Evolutionary conservation across 2,888 invertebrate species (phyloP).

Genomic region (Troides oblongomaculatus): DNA sequence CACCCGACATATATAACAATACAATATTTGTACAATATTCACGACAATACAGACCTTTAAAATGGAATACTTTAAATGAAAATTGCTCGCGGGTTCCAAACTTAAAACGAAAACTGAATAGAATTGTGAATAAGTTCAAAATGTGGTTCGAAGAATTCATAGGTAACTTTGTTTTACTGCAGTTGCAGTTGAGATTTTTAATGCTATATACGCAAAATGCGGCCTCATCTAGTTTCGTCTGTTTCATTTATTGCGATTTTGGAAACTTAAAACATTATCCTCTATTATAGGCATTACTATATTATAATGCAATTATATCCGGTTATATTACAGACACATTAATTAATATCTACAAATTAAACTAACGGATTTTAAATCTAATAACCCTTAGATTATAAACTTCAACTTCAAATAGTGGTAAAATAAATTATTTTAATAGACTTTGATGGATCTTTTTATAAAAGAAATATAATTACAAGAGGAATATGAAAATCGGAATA

Average conservation of each 20-base stretch:
- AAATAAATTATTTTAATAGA: not conserved
- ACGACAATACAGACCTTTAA: slow-evolving; percentile 11
- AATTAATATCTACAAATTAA: too few species aligned
- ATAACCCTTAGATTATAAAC: too few species aligned
- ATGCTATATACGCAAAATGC: not conserved
- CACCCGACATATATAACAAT: not conserved
- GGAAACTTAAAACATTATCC: too few species aligned
- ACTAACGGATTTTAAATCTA: too few species aligned
- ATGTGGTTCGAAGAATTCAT: slow-evolving; percentile 19
- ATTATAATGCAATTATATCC: too few species aligned
- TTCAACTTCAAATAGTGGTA: too few species aligned
- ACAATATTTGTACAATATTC: slow-evolving; percentile 9
- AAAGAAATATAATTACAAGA: not conserved
- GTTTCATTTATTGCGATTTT: not conserved
- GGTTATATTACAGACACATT: too few species aligned
- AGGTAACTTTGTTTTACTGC: not conserved
- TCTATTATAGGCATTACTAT: too few species aligned
- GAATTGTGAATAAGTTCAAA: slow-evolving; percentile 25
- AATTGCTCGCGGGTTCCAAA: slow-evolving; percentile 17
- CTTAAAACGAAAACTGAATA: slow-evolving; percentile 27
- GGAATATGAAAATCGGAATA: not conserved
- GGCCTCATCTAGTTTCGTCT: not conserved
- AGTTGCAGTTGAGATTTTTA: not conserved
- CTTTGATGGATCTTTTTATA: not conserved
- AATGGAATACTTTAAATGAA: slow-evolving; percentile 17